Base-by-base conservation (phyloP, 2,888 invertebrate genomes). In the Salpingus planirostris region DNA sequence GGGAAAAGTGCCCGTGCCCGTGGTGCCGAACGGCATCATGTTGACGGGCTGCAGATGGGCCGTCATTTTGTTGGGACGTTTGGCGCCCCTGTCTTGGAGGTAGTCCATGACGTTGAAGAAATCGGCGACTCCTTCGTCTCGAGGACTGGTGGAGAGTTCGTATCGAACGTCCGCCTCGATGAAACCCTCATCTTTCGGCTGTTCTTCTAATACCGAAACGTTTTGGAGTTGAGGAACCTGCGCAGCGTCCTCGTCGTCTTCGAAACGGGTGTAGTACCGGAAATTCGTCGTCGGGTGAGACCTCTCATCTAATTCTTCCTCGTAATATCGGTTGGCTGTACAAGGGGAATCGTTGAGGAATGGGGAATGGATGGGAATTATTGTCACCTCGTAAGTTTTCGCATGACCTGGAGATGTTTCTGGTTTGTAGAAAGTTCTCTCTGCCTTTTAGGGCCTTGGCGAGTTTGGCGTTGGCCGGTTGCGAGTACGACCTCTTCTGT, bases 21-120 rank as follows among this genome's bases (percentile, higher is more conserved):
- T 35, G 11, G 26, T 18, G 10, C 38, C 38, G 11, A 25, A 35
- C 3, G 38, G 38, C 32, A 3, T 26, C 2, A 35, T 13, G 22
- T 35, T 35, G 13, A 13, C 14, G 0, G 35, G 38, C 28, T 38
- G 35, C n/a, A 38, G 21, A 22, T 38, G 35, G 5, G 27, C 6
- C 14, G 34, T 34, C 8, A 30, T 2, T 2, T 8, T 15, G 8
- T 24, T 14, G 1, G 15, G 2, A 22, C 21, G 28, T 4, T 18
- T 25, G 2, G 11, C 6, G 24, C 33, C 38, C 7, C 12, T 3
- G 5, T 30, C 14, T 12, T n/a, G 13, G 13, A 38, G 18, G 21
- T 34, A 27, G 6, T 21, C 11, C 8, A 27, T 3, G 10, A 38
- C 31, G 15, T 38, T 26, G 13, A 11, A 34, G 22, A 27, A 31